Evolutionary conservation across 2,888 invertebrate genomes (phyloP).

Genomic region (Ennomos erosarius): DNA sequence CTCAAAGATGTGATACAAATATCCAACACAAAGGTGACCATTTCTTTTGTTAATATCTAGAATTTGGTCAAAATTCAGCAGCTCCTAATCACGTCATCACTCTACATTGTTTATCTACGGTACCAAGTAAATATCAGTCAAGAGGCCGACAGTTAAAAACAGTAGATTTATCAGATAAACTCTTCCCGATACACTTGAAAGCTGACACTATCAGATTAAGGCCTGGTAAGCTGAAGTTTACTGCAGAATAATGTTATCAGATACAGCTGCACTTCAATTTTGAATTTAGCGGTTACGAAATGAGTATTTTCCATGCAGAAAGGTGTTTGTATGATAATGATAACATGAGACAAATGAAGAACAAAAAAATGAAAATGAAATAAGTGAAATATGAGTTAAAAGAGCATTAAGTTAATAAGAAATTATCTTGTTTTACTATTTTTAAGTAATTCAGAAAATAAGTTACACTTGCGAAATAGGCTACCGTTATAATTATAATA

Average conservation of each 20-base stretch:
- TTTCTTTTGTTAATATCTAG: no score
- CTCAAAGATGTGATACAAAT: no score
- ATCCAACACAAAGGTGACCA: no score
- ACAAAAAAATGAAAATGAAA: background rate
- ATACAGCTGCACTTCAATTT: constrained; percentile 22
- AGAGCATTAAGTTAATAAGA: no score
- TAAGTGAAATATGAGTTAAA: background rate
- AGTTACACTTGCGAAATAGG: no score
- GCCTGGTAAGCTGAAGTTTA: constrained; percentile 29
- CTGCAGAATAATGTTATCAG: constrained; percentile 26
- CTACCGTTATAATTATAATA: no score
- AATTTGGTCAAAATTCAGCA: background rate
- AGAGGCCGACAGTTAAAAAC: constrained; percentile 18
- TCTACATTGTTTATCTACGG: constrained; percentile 4
- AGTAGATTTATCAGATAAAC: constrained; percentile 27
- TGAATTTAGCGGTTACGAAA: constrained; percentile 19
- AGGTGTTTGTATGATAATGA: background rate
- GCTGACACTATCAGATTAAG: constrained; percentile 50
- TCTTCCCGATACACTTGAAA: constrained; percentile 37
- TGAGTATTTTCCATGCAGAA: constrained; percentile 9
- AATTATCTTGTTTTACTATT: no score
- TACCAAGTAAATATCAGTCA: constrained; percentile 13
- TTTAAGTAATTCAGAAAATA: no score
- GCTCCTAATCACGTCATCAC: constrained; percentile 8
- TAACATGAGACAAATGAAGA: background rate